Percentiles rank a stretch among this genome's conserved stretches.
These are phyloP conservation scores for Caenorhabditis doughertyi DNA, from an alignment of 2,888 invertebrate genomes.

Conservation along the genomic window DNA sequence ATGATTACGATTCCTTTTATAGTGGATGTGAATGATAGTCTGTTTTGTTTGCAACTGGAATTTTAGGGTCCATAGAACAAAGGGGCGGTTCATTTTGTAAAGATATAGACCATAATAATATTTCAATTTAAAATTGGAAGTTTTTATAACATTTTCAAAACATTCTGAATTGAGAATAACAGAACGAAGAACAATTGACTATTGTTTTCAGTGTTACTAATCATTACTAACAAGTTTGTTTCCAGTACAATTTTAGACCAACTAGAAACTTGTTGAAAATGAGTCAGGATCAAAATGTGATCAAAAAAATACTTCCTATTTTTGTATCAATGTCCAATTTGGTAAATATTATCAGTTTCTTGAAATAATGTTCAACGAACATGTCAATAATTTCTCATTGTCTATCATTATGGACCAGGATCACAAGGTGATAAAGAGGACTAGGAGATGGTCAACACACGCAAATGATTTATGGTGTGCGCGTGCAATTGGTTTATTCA, in stretches of 20 bases:
- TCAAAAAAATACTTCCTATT: neutral
- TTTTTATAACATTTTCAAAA: neutral
- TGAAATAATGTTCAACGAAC: conserved; percentile 19
- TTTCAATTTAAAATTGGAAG: neutral
- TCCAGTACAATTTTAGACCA: neutral
- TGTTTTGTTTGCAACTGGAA: conserved; percentile 39
- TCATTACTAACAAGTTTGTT: neutral
- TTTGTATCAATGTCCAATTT: conserved; percentile 12
- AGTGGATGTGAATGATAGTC: conserved; percentile 28
- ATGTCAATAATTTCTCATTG: neutral
- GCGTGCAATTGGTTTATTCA: conserved; percentile 45
- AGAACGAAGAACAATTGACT: neutral
- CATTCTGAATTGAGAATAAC: neutral
- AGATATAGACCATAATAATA: too few relatives aligned
- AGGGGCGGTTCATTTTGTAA: conserved; percentile 16
- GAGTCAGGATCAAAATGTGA: conserved; percentile 2
- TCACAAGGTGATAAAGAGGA: conserved; percentile 23
- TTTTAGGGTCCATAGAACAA: conserved; percentile 50
- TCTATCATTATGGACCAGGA: conserved; percentile 35
- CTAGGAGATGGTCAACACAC: conserved; percentile 24
- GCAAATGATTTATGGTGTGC: conserved; percentile 18
- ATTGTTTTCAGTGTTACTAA: neutral
- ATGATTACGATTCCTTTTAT: conserved; percentile 29
- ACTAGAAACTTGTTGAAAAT: neutral
- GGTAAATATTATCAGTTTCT: conserved; percentile 16